Evolutionary conservation across 2,113 vertebrate species (phyloP), one percentile per base, ranked within the genome.

Genomic region (Cyrtonyx montezumae): DNA sequence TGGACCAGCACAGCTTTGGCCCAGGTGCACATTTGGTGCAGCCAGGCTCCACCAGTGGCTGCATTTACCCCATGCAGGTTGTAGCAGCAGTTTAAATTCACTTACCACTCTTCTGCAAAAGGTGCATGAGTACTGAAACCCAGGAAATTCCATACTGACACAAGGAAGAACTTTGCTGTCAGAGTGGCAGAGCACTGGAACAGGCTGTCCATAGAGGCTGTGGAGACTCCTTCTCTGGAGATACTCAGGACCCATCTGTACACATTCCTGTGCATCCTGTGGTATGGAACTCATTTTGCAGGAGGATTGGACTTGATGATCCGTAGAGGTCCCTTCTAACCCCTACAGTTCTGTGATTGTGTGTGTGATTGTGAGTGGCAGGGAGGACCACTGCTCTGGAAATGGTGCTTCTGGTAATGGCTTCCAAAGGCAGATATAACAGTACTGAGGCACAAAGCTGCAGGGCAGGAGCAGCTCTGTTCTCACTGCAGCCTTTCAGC

Each of bases 101-200:
- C 20, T 42, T 10, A 28, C 18, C 28, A 1, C 4, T 4, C 45
- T 14, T 28, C 14, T 49, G 67, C 61, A 37, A 49, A 43, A 56
- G 0, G 0, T 0, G 0, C 18, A 36, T 13, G 1, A 74, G 55
- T 51, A 45, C 66, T 48, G 37, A 51, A 51, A 51, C 49, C 49
- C 4, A 26, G 49, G 49, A 49, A 49, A 12, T 49, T 49, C 48
- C 23, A 8, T 49, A 49, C 48, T 25, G 25, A 49, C 23, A 49
- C 48, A 49, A 49, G 48, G 48, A 51, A 51, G 25, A 26, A 26
- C 49, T 26, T 51, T 15, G 49, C 49, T 26, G 49, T 51, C 49
- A 26, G 49, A 26, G 49, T 26, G 25, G 21, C 13, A 13, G 25
- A 51, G 26, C 49, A 51, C 25, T 51, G 49, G 49, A 51, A 51